These are phyloP conservation scores for Bothrops jararaca DNA, from an alignment of 2,113 vertebrate genomes.

Conservation along the genomic window DNA sequence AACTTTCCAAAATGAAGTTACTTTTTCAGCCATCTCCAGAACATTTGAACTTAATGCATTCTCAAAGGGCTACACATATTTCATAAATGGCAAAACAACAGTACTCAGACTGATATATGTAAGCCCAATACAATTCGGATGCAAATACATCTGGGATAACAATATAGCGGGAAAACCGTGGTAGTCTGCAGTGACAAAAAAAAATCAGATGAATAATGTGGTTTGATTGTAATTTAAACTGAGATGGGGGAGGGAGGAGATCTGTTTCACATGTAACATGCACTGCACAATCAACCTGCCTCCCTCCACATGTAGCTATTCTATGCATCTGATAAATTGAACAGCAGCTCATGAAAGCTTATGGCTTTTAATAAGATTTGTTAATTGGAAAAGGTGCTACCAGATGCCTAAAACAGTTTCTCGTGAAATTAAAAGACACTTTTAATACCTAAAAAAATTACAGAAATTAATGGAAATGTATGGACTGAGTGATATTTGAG, in stretches of 20 bases:
- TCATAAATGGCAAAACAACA: background rate
- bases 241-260: background rate
- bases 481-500: background rate
- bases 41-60: constrained; percentile 6
- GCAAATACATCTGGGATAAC: background rate
- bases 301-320: background rate
- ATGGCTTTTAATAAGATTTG: background rate
- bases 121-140: background rate
- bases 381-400: background rate
- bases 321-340: background rate
- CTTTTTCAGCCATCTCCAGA: constrained; percentile 1
- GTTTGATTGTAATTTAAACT: background rate
- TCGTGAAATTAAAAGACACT: background rate
- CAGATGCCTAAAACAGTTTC: background rate
- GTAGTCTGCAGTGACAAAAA: background rate
- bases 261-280: background rate
- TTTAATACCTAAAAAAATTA: background rate
- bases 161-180: background rate
- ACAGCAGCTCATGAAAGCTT: background rate
- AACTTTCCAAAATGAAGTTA: background rate
- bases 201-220: background rate
- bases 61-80: background rate
- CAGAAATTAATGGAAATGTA: background rate
- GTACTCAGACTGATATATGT: constrained; percentile 1
- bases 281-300: background rate